Percentiles rank a stretch among this genome's conserved stretches.
Evolutionary conservation across 2,888 invertebrate genomes (phyloP).

Genomic region (Rapana venosa): DNA sequence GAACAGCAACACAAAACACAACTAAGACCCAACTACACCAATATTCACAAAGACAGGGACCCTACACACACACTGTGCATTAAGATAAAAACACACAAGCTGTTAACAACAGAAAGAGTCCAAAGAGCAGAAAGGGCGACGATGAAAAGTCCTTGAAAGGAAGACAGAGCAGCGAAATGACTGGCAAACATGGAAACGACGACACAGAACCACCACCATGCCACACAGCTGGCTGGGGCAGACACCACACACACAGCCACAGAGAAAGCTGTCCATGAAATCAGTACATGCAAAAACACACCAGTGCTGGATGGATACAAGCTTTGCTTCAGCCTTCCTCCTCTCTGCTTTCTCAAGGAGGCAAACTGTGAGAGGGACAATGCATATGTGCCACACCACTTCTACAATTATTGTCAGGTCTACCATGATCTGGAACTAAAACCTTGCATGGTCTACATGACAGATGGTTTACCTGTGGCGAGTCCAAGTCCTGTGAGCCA

Average conservation of each 20-base stretch:
- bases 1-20: too few species aligned
- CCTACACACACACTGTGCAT: too few species aligned
- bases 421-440: too few species aligned
- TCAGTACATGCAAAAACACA: conserved; percentile 20
- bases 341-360: not conserved
- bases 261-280: not conserved
- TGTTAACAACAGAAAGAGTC: not conserved
- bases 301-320: not conserved
- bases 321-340: not conserved
- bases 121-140: too few species aligned
- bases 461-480: too few species aligned
- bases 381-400: not conserved
- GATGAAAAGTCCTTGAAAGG: not conserved
- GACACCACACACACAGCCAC: not conserved
- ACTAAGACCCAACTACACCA: too few species aligned
- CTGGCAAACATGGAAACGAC: not conserved
- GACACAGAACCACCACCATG: not conserved
- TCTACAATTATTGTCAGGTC: not conserved
- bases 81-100: not conserved
- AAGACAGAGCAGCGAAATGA: not conserved
- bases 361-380: not conserved
- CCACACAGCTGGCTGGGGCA: not conserved
- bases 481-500: too few species aligned
- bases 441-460: too few species aligned
- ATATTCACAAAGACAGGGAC: too few species aligned